Base-by-base conservation (phyloP, 2,888 invertebrate genomes). In the Temnothorax unifasciatus region DNA sequence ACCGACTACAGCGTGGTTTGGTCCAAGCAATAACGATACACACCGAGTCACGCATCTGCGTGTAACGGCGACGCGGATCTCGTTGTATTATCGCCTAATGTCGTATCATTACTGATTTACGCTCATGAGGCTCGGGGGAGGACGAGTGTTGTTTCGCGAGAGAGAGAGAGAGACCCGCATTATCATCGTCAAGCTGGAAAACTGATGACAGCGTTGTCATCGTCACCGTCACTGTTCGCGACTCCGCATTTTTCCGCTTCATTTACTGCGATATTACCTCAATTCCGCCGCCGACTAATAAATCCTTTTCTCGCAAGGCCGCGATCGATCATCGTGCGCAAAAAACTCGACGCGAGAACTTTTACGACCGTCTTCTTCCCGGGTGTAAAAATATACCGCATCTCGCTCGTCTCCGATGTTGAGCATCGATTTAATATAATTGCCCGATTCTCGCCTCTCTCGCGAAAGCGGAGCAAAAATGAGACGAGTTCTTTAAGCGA, bases 211-310 rank as follows among this genome's bases (percentile, higher is more conserved):
- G 6, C 74, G 29, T 74, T 41, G 34, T 34, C 34, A 34, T 34
- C 34, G 13, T 44, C 73, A 15, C 29, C n/a, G 47, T 41, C 25
- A 25, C 57, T 57, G 47, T 73, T 57, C 71, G 21, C 63, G 54
- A 29, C 5, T 41, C 5, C 5, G n/a, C 38, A 21, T 68, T 68
- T 77, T 44, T 68, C 41, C 25, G 41, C 29, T 69, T 44, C 41
- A 21, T 54, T 68, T 64, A 13, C 44, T 15, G 68, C 77, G 69
- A 54, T 68, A 41, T 68, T 64, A 13, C 29, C 29, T 77, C 77
- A 54, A 54, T 68, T 44, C 34, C 54, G 29, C 6, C 15, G 47
- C 2, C 34, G n/a, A 25, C 15, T 44, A 68, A 54, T 15, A 44
- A 66, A 44, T 38, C n/a, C 29, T 47, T 41, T 61, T 21, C 41